Conservation (phyloP, 2,888 invertebrate genomes). For the Sinopyrophorus schimmeli region DNA sequence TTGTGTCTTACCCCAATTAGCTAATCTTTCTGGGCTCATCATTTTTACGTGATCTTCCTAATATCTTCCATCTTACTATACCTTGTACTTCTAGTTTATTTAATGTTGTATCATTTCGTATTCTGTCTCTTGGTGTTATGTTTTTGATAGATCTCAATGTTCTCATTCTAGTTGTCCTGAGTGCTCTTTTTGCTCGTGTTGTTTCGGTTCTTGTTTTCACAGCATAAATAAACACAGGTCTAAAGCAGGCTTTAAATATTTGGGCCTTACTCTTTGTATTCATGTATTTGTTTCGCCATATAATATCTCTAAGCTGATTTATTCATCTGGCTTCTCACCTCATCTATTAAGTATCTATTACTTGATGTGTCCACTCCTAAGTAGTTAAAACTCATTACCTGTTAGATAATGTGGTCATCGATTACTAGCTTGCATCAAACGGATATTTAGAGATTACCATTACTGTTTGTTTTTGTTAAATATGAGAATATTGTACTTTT, state of each 20-base stretch:
- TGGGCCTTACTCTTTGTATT: not conserved
- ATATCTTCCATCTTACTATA: constrained; percentile 1
- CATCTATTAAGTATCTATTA: not conserved
- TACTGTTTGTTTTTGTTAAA: not conserved
- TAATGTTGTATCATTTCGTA: not conserved
- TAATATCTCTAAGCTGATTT: too few species aligned
- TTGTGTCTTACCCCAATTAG: constrained; percentile 3
- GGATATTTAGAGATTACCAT: not conserved
- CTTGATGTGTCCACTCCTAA: not conserved
- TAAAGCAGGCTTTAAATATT: not conserved
- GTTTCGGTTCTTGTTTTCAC: constrained; percentile 8
- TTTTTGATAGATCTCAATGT: not conserved
- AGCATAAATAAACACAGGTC: constrained; percentile 1
- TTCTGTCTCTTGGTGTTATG: not conserved
- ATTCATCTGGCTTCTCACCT: too few species aligned
- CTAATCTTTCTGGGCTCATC: constrained; percentile 6
- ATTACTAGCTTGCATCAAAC: not conserved
- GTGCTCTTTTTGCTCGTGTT: constrained; percentile 1
- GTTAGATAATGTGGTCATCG: not conserved
- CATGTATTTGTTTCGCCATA: not conserved
- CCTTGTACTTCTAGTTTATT: not conserved
- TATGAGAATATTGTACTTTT: not conserved
- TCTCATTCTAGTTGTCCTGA: constrained; percentile 4
- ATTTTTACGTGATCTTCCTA: constrained; percentile 4
- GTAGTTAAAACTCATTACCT: not conserved